These are phyloP conservation scores for Eumaeus atala DNA, from an alignment of 1,140 invertebrate genomes.

Conservation along the genomic window DNA sequence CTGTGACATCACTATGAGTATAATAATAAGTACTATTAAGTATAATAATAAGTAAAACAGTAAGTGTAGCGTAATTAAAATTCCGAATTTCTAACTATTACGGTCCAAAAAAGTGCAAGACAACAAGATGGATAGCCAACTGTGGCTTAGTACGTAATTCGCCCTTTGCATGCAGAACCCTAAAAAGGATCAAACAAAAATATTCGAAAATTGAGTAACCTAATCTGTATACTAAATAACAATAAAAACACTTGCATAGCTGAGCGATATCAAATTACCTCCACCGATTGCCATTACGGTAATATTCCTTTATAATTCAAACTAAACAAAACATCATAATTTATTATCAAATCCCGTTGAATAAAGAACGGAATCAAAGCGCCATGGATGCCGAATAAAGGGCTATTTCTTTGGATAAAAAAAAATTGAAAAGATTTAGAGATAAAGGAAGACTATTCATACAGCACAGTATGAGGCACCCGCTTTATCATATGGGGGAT, in stretches of 20 bases:
- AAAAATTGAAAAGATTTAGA: conserved; percentile 59
- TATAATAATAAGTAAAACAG: too few species aligned
- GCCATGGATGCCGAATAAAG: conserved; percentile 56
- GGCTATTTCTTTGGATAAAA: conserved; percentile 47
- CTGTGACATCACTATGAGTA: too few species aligned
- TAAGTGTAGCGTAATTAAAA: too few species aligned
- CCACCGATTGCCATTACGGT: conserved; percentile 68
- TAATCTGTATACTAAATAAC: conserved; percentile 38
- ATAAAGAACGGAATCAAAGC: conserved; percentile 68
- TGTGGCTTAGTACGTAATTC: background rate
- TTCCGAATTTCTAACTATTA: too few species aligned
- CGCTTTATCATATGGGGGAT: conserved; percentile 69
- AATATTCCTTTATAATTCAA: conserved; percentile 69
- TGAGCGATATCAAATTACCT: conserved; percentile 63
- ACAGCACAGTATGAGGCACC: conserved; percentile 55
- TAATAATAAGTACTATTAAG: too few species aligned
- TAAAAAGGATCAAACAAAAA: conserved; percentile 1
- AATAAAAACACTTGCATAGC: conserved; percentile 49
- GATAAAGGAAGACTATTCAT: conserved; percentile 65
- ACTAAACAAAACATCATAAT: conserved; percentile 65
- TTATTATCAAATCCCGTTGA: conserved; percentile 66
- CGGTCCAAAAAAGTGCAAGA: too few species aligned
- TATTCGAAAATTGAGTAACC: conserved; percentile 27
- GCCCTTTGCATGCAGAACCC: too few species aligned
- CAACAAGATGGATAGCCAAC: too few species aligned